Evolutionary conservation across 2,113 vertebrate species (phyloP).

Genomic region (Eublepharis macularius): DNA sequence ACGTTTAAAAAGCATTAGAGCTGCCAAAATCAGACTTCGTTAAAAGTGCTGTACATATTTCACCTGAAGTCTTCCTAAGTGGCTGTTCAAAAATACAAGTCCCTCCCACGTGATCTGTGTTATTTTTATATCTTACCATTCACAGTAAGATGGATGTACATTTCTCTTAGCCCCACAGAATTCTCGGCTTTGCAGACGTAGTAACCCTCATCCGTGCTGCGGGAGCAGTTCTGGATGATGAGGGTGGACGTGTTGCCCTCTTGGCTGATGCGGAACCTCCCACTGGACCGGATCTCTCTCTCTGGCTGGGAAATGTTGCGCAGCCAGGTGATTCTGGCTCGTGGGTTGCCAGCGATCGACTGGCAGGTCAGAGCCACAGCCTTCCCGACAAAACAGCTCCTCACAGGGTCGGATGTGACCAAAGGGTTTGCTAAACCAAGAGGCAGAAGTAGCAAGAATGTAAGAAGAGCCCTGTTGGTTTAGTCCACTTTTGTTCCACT

Average conservation of each 20-base stretch:
- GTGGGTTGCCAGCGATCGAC: conserved; percentile 73
- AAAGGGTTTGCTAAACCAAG: conserved; percentile 76
- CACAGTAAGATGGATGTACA: conserved; percentile 86
- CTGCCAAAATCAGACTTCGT: too few relatives aligned
- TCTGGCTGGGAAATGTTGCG: conserved; percentile 62
- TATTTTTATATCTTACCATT: conserved; percentile 66
- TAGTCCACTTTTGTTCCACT: too few relatives aligned
- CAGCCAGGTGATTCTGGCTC: conserved; percentile 83
- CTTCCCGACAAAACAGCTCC: conserved; percentile 75
- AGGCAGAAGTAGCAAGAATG: background rate
- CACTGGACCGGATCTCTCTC: conserved; percentile 61
- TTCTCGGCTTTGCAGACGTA: conserved; percentile 92
- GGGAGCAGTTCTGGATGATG: conserved; percentile 84
- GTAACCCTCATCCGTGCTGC: conserved; percentile 75
- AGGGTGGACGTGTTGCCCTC: conserved; percentile 72
- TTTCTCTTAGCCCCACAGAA: conserved; percentile 69
- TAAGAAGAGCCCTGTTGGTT: background rate
- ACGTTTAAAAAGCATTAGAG: too few relatives aligned
- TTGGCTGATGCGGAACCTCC: conserved; percentile 74
- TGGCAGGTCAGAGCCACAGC: conserved; percentile 79
- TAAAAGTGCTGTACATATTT: too few relatives aligned
- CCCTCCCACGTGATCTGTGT: background rate
- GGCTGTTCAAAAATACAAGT: too few relatives aligned
- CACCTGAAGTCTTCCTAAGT: too few relatives aligned
- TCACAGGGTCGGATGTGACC: conserved; percentile 77